Base-by-base conservation (phyloP, 2,113 vertebrate species). In the Fulmarus glacialis region DNA sequence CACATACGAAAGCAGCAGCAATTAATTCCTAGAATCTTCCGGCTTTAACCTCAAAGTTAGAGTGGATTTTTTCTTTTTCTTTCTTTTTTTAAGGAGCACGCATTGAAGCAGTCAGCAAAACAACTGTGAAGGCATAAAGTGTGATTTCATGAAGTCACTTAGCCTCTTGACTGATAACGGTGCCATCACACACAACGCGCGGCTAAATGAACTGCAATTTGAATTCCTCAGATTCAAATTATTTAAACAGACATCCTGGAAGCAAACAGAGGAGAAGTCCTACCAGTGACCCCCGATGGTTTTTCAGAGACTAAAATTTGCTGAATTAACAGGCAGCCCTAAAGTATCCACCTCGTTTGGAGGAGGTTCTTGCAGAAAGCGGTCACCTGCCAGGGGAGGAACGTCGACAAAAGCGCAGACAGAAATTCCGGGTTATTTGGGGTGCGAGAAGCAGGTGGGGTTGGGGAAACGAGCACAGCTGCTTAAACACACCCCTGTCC, bases 231-330 rank as follows among this genome's bases (percentile, higher is more conserved):
- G 81, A 59, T 52, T 59, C 68, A 63, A 47, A 87, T 84, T 75
- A 87, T 64, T 94, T 74, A 59, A 94, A 63, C 88, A 92, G 87
- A 85, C 70, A 64, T 55, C 91, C 60, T 64, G 90, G 68, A 85
- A 93, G 91, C 80, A 83, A 90, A 73, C 27, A 68, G 30, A 75
- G 40, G 30, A 87, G 82, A 62, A 92, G 75, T 34, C 89, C 91
- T 80, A 8, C 2, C 68, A 20, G 63, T 82, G 94, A 96, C 87
- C 93, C 36, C 42, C 6, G 60, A 87, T 8, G 77, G 91, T 20
- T 85, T 67, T 79, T 42, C 64, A 72, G 42, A 89, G 79, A 50
- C 50, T 21, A 9, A 1, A 56, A 45, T 45, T 2, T 58, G 72
- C 45, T 62, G 62, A 71, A 78, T 47, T 34, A 84, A 56, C 2